Evolutionary conservation across 2,888 invertebrate genomes (phyloP), one percentile per base, ranked within the genome.

Genomic region (Lycaena phlaeas): DNA sequence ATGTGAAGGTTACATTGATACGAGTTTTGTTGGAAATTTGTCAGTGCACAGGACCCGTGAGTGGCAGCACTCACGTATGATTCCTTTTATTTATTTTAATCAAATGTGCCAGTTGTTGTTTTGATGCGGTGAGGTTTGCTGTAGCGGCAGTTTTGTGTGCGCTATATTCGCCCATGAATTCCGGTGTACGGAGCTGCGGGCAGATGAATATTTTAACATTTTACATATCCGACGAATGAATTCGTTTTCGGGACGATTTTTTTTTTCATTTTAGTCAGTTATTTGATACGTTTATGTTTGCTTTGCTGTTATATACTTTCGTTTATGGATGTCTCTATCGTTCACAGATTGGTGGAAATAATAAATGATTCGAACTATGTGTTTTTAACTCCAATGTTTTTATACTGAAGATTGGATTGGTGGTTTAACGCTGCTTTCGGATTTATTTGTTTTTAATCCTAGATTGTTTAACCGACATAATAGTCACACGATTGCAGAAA

Each of bases 161-260:
- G 55, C 64, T 63, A 69, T 63, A 70, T 70, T 70, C 69, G 63
- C 55, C 69, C 71, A 71, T 76, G 79, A 76, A 78, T 76, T 77
- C 73, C 74, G 67, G 68, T 68, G 68, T 61, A 58, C 62, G 61
- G 62, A 68, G 61, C 63, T 61, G 67, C 58, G 66, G 68, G 68
- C 71, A 77, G 76, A 79, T 79, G 82, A 79, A 79, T 78, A 73
- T 68, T 77, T 79, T 73, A 75, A 76, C 71, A 76, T 81, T 81
- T 79, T 78, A 78, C 76, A 79, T 74, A 76, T 74, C 72, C 73
- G 66, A 68, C 74, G 69, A 77, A 77, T 75, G 76, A 72, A 78
- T 77, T 73, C 65, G 65, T 65, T 68, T 59, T 64, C 63, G 58
- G 63, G 57, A 56, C 64, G 67, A 59, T 59, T 58, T 73, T 77